These are phyloP conservation scores for Gadus chalcogrammus DNA, from an alignment of 2,113 vertebrate genomes.

Conservation along the genomic window DNA sequence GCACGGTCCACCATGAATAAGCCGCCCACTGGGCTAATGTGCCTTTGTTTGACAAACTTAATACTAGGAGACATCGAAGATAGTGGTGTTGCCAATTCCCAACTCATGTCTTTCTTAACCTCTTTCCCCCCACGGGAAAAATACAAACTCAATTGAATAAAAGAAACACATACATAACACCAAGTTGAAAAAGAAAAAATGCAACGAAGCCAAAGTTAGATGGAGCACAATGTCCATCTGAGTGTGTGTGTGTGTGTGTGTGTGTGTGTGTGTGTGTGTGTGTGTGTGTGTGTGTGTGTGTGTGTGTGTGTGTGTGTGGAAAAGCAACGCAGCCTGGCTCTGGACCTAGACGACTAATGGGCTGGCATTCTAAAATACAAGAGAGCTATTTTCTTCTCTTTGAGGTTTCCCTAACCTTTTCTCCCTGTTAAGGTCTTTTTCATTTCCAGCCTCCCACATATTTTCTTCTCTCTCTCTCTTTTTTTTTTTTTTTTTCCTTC, in stretches of 20 bases:
- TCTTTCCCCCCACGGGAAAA: constrained; percentile 6
- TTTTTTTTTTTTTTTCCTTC: constrained; percentile 18
- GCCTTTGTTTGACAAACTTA: constrained; percentile 15
- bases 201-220: not conserved
- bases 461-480: not conserved
- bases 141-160: too few species aligned
- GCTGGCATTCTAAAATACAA: constrained; percentile 44
- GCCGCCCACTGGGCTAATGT: constrained; percentile 18
- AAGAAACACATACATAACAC: too few species aligned
- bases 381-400: constrained; percentile 53
- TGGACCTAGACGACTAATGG: constrained; percentile 23
- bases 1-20: not conserved
- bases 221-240: not conserved
- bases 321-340: constrained; percentile 22
- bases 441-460: constrained; percentile 43
- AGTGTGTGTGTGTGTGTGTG: constrained; percentile 15
- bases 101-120: constrained; percentile 21
- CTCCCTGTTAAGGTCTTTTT: constrained; percentile 52
- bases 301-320: constrained; percentile 32
- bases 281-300: constrained; percentile 22
- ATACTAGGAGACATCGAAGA: constrained; percentile 16
- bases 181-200: too few species aligned
- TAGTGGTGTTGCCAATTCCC: constrained; percentile 15
- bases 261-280: constrained; percentile 23
- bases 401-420: constrained; percentile 59